Evolutionary conservation across 2,888 invertebrate species (phyloP).

Genomic region (Perizoma affinitatum): DNA sequence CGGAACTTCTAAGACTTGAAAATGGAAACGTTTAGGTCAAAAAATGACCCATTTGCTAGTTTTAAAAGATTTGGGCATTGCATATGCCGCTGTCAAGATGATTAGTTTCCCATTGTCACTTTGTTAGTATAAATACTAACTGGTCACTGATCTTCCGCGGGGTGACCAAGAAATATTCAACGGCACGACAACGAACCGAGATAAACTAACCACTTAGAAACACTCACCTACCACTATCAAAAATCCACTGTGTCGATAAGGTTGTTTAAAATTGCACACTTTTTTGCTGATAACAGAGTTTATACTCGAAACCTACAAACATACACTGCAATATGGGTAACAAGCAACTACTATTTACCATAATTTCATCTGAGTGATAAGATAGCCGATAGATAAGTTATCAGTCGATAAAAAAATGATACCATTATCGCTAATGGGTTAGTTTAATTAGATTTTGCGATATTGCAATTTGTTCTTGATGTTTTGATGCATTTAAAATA

Average conservation of each 20-base stretch:
- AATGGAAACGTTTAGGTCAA: no score
- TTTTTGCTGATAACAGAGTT: slow-evolving; percentile 52
- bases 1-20: no score
- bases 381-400: slow-evolving; percentile 45
- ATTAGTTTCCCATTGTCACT: no score
- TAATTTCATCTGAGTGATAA: slow-evolving; percentile 67
- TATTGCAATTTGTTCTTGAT: slow-evolving; percentile 40
- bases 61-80: no score
- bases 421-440: slow-evolving; percentile 52
- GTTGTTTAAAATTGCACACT: slow-evolving; percentile 53
- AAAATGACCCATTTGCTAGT: no score
- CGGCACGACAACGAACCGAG: slow-evolving; percentile 5
- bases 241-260: slow-evolving; percentile 45
- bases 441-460: slow-evolving; percentile 52
- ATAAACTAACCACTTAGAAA: slow-evolving; percentile 28
- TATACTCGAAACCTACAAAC: slow-evolving; percentile 32
- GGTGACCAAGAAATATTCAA: no score
- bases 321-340: slow-evolving; percentile 54
- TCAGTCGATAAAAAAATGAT: slow-evolving; percentile 42
- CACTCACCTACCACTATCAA: slow-evolving; percentile 20
- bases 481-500: slow-evolving; percentile 23
- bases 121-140: no score
- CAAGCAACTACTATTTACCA: slow-evolving; percentile 59
- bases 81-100: no score
- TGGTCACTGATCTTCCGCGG: no score